phyloP scores from a whole-genome alignment of 2,888 invertebrate species.

The Andrena flavipes region DNA sequence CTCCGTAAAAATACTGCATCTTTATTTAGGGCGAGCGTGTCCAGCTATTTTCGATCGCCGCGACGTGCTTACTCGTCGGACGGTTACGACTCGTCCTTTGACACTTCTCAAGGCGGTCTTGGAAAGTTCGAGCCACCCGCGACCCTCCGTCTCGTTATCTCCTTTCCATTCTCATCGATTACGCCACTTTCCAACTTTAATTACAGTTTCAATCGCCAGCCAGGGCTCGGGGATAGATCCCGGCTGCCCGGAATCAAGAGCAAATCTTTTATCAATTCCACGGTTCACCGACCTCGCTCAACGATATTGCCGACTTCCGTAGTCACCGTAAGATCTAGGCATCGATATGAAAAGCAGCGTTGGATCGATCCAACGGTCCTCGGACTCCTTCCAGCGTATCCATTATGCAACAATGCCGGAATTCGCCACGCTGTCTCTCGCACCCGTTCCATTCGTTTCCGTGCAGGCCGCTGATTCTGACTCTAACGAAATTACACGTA shows the following conservation, averaged over 20 bases:
- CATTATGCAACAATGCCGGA: neutral
- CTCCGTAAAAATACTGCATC: neutral
- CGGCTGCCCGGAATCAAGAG: neutral
- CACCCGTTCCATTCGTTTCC: neutral
- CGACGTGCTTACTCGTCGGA: too few relatives aligned
- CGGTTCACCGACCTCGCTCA: neutral
- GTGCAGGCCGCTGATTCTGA: slow-evolving; percentile 15
- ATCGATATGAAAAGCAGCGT: too few relatives aligned
- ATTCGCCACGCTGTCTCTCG: neutral
- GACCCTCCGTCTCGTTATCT: neutral
- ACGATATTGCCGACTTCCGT: neutral
- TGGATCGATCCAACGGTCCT: neutral
- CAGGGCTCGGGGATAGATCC: neutral
- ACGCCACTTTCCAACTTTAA: slow-evolving; percentile 18
- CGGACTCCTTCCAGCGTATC: neutral
- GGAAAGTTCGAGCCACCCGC: neutral
- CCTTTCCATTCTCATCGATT: slow-evolving; percentile 11
- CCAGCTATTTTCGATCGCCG: too few relatives aligned
- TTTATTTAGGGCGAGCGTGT: too few relatives aligned
- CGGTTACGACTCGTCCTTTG: too few relatives aligned
- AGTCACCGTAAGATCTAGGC: too few relatives aligned
- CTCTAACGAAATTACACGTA: slow-evolving; percentile 46
- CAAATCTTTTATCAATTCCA: slow-evolving; percentile 22
- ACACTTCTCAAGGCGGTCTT: neutral
- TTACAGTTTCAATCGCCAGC: slow-evolving; percentile 6